Evolutionary conservation across 2,797 vertebrate genomes (phyloP).

Genomic region (Aphelocoma californica): DNA sequence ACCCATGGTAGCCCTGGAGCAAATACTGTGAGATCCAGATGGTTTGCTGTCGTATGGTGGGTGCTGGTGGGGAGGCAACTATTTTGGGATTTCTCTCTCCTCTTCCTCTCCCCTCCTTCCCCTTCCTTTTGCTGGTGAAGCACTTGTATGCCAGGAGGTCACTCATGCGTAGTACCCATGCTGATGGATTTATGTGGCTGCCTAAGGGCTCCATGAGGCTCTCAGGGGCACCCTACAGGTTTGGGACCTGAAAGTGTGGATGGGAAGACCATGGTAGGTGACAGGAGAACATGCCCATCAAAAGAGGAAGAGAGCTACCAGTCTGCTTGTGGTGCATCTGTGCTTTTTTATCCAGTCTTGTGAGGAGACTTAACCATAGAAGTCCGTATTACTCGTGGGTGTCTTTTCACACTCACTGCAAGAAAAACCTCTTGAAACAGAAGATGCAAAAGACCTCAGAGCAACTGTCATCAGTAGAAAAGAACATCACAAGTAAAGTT

Average conservation of each 20-base stretch:
- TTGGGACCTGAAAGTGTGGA: neutral
- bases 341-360: neutral
- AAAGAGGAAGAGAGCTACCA: neutral
- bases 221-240: neutral
- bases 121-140: neutral
- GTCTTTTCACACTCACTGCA: neutral
- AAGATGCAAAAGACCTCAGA: neutral
- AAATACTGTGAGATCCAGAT: neutral
- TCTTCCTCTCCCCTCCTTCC: neutral
- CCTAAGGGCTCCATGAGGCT: neutral
- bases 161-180: rapidly evolving
- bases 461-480: rapidly evolving
- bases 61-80: neutral
- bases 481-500: neutral
- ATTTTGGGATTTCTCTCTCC: neutral
- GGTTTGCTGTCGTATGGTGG: neutral
- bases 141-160: neutral
- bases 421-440: neutral
- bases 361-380: neutral
- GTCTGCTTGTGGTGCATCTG: neutral
- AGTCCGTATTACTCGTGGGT: neutral
- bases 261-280: neutral
- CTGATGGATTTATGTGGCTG: neutral
- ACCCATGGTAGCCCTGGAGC: rapidly evolving
- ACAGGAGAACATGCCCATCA: neutral